These are phyloP conservation scores for Ophthalmolycus amberensis DNA, from an alignment of 2,113 vertebrate genomes.

Conservation along the genomic window DNA sequence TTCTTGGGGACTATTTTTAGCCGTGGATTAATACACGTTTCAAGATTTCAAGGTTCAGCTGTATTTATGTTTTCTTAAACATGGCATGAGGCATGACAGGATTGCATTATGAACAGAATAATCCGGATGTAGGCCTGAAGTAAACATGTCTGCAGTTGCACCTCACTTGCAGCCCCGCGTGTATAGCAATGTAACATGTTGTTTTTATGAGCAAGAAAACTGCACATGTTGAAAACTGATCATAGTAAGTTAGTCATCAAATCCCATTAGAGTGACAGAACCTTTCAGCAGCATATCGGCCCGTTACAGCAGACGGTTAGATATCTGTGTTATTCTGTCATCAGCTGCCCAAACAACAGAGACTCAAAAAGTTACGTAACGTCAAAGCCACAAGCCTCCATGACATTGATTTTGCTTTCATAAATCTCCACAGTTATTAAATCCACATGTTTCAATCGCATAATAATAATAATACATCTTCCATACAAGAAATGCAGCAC, in stretches of 20 bases:
- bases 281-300: background rate
- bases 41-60: no score
- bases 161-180: background rate
- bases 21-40: background rate
- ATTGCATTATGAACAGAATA: background rate
- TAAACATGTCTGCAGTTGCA: background rate
- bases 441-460: background rate
- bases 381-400: background rate
- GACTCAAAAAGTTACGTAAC: background rate
- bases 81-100: background rate
- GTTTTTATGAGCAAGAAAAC: background rate
- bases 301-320: background rate
- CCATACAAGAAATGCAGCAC: background rate
- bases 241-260: no score
- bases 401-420: background rate
- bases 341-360: background rate
- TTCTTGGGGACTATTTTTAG: no score
- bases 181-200: no score
- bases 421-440: background rate
- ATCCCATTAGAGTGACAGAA: background rate
- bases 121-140: background rate
- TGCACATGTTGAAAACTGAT: background rate
- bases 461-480: background rate
- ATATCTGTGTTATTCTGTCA: no score
- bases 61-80: background rate